Evolutionary conservation across 92 coral and sea anemone species (phyloP).

Genomic region (Anthopleura xanthogrammica): DNA sequence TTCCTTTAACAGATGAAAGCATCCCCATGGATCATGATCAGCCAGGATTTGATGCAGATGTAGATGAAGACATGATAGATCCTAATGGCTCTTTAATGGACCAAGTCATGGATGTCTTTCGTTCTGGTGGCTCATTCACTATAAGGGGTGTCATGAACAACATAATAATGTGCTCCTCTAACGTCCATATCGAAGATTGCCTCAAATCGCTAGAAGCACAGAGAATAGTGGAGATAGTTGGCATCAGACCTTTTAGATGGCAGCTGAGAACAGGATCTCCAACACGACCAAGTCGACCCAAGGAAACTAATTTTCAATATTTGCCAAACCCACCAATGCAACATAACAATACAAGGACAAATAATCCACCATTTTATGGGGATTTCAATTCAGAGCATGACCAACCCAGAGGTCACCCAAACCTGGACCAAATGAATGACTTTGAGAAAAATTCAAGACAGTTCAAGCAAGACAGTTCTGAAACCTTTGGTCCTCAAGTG

Average conservation of each 20-base stretch:
- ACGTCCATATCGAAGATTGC: conserved; percentile 19
- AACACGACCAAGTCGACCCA: neutral
- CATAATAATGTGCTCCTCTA: conserved; percentile 10
- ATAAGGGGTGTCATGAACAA: conserved; percentile 22
- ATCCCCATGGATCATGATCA: conserved; percentile 3
- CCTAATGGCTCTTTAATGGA: conserved; percentile 29
- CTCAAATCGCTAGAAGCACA: conserved; percentile 14
- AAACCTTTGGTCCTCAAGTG: neutral
- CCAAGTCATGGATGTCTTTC: conserved; percentile 37
- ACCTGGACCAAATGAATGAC: neutral
- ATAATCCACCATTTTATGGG: neutral
- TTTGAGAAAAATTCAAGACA: neutral
- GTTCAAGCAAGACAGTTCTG: neutral
- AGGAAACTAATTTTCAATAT: neutral
- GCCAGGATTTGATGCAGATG: conserved; percentile 14
- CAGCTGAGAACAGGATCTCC: neutral
- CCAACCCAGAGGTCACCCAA: too few species aligned
- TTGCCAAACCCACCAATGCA: neutral
- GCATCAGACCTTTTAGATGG: conserved; percentile 26
- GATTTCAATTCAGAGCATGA: neutral
- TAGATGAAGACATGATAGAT: conserved; percentile 35
- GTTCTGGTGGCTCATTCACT: conserved; percentile 27
- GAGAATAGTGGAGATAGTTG: conserved; percentile 5
- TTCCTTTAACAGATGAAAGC: neutral
- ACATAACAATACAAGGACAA: neutral